A percentile compares a stretch with the other conserved stretches of the same genome.
Conservation (phyloP, 1,140 invertebrate genomes). For the Lanistes nyassanus region DNA sequence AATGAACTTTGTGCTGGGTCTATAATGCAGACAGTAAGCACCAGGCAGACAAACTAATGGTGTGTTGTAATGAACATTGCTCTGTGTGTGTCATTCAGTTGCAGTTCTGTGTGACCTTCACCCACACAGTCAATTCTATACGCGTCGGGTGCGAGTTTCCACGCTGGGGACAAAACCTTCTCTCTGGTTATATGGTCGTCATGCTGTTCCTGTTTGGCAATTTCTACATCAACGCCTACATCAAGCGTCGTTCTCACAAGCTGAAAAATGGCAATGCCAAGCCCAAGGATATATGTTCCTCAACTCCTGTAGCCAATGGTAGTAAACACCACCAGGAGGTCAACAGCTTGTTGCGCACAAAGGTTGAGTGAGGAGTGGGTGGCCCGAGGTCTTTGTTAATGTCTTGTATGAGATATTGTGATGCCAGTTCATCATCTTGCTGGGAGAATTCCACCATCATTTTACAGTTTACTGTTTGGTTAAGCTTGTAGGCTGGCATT, state of each 20-base stretch:
- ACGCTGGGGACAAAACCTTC: slow-evolving; percentile 60
- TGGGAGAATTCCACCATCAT: too few relatives aligned
- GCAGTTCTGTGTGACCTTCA: slow-evolving; percentile 59
- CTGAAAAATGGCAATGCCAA: slow-evolving; percentile 4
- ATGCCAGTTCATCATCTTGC: too few relatives aligned
- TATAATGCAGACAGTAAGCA: too few relatives aligned
- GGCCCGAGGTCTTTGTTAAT: too few relatives aligned
- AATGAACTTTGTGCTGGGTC: too few relatives aligned
- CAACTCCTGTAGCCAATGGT: slow-evolving; percentile 6
- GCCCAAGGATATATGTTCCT: slow-evolving; percentile 1
- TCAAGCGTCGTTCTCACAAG: slow-evolving; percentile 35
- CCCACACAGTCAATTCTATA: slow-evolving; percentile 51
- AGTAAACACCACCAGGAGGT: neutral
- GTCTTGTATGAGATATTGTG: too few relatives aligned
- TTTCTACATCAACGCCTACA: slow-evolving; percentile 69
- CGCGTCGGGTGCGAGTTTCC: slow-evolving; percentile 67
- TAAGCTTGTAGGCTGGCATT: too few relatives aligned
- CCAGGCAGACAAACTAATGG: neutral
- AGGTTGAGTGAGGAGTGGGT: slow-evolving; percentile 10
- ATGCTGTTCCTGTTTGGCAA: slow-evolving; percentile 68
- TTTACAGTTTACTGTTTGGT: too few relatives aligned
- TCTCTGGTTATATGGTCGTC: slow-evolving; percentile 63
- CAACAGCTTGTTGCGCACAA: neutral
- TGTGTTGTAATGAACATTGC: neutral
- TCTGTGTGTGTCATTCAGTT: slow-evolving; percentile 47